Conservation (phyloP, 2,113 vertebrate genomes). For the Cinclus cinclus region DNA sequence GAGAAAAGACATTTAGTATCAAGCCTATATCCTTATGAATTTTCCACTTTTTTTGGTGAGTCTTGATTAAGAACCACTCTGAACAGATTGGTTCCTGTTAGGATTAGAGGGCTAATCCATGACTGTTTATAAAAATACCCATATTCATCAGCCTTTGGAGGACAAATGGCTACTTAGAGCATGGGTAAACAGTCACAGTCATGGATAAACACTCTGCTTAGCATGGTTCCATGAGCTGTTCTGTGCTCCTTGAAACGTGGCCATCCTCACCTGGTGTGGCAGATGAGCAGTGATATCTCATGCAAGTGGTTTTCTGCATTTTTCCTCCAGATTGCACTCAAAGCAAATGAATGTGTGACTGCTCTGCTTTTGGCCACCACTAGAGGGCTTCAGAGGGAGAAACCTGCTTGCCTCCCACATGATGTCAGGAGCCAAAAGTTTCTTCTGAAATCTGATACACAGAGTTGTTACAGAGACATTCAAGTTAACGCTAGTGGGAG, state of each 20-base stretch:
- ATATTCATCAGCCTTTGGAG: background rate
- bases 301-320: background rate
- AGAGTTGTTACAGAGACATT: background rate
- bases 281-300: background rate
- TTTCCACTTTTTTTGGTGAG: background rate
- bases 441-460: background rate
- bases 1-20: fast-evolving
- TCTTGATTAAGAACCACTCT: background rate
- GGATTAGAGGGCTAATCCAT: background rate
- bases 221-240: background rate
- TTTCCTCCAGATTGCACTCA: background rate
- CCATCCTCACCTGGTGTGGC: background rate
- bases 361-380: background rate
- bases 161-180: background rate
- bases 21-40: background rate
- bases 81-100: background rate
- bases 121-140: background rate
- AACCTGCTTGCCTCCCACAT: background rate
- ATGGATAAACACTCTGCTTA: background rate
- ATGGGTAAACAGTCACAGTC: background rate
- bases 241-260: background rate
- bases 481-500: background rate
- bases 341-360: fast-evolving
- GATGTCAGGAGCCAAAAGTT: background rate
- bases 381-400: slow-evolving; percentile 14